Base-by-base conservation (phyloP, 2,888 invertebrate species). In the Ophion costatus region DNA sequence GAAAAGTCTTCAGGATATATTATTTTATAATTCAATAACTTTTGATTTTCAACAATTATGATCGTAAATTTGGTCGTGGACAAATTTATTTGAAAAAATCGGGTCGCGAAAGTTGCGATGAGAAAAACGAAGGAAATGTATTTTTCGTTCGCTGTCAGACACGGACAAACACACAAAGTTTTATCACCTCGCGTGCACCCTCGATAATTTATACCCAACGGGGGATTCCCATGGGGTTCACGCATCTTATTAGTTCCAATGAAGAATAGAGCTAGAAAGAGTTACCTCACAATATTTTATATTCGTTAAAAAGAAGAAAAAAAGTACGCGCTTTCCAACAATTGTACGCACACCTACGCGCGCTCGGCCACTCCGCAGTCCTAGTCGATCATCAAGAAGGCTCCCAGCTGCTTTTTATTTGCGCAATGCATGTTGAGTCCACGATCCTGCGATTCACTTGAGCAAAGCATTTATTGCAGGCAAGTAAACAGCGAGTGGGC, bases 401-500 rank as follows among this genome's bases (percentile, higher is more conserved):
- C 74, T 42, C 64, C 17, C 6, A 45, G 45, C 11, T 75, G 51
- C 38, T 64, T 57, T 38, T 57, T 73, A 70, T 85, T 87, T 85
- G 71, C 83, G 87, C 73, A 87, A 87, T 84, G 81, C 84, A 85
- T 84, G 82, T 67, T 20, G 20, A 75, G 59, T 57, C 45, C 9
- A 56, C 22, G 56, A 69, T 61, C 63, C 61, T 33, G 38, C 45
- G 29, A 82, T 84, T 77, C 61, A 67, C 70, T 59, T 63, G 63
- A 70, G 70, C 61, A 82, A 85, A 84, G 83, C 73, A 85, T 85
- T 85, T 85, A 83, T 84, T 77, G 61, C 57, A 74, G 74, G 70
- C 70, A 80, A 67, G 71, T 80, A 73, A 42, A 73, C 57, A 64
- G 14, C 64, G 64, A 78, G 82, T 69, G 75, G 76, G 79, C 64